Evolutionary conservation across 2,888 invertebrate genomes (phyloP).

Genomic region (Gari tellinella): DNA sequence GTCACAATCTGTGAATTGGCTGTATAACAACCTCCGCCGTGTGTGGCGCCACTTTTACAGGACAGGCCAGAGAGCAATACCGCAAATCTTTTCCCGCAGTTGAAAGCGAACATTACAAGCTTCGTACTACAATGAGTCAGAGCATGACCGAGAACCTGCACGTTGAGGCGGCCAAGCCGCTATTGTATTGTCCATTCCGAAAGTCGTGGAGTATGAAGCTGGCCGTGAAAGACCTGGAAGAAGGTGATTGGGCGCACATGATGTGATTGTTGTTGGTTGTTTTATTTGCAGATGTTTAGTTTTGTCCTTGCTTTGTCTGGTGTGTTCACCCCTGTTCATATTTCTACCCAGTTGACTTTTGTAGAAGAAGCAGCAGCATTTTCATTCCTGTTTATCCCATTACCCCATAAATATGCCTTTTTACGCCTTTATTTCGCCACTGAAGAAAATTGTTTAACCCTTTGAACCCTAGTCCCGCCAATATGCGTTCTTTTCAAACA

Average conservation of each 20-base stretch:
- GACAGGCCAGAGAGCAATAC: constrained; percentile 57
- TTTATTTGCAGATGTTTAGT: constrained; percentile 14
- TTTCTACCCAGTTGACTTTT: no score
- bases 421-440: background rate
- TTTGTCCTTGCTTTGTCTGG: constrained; percentile 23
- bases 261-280: background rate
- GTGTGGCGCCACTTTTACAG: constrained; percentile 14
- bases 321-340: background rate
- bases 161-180: constrained; percentile 56
- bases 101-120: constrained; percentile 61
- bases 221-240: constrained; percentile 76
- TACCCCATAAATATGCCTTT: background rate
- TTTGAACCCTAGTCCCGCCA: no score
- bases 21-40: no score
- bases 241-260: constrained; percentile 72
- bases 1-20: no score
- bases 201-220: constrained; percentile 83
- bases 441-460: no score
- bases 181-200: constrained; percentile 75
- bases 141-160: constrained; percentile 63
- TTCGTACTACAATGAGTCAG: constrained; percentile 61
- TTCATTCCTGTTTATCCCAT: background rate
- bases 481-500: no score
- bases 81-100: constrained; percentile 70
- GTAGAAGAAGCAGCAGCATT: background rate